Evolutionary conservation across 2,797 vertebrate genomes (phyloP).

Genomic region (Neosalanx taihuensis): DNA sequence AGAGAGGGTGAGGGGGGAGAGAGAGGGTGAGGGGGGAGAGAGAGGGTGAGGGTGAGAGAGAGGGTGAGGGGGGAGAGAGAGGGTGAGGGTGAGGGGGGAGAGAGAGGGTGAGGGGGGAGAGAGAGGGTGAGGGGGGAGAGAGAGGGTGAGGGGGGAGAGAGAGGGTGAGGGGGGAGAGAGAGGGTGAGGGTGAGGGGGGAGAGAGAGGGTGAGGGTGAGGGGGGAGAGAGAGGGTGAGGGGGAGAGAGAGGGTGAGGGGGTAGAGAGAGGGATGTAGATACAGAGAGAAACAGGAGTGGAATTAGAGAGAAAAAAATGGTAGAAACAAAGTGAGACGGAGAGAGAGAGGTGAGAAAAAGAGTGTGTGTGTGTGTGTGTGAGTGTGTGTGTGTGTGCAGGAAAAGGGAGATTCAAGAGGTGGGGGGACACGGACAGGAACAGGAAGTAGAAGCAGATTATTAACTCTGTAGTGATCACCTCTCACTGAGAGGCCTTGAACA

Average conservation of each 20-base stretch:
- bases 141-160: constrained; percentile 52
- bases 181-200: constrained; percentile 27
- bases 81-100: constrained; percentile 67
- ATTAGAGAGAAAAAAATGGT: no score
- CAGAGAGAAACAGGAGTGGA: no score
- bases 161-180: constrained; percentile 36
- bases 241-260: neutral
- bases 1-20: constrained; percentile 68
- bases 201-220: neutral
- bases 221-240: no score
- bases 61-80: constrained; percentile 54
- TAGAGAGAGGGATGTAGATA: constrained; percentile 3
- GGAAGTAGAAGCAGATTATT: constrained; percentile 30
- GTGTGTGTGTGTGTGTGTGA: neutral
- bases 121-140: constrained; percentile 68
- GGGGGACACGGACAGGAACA: constrained; percentile 3
- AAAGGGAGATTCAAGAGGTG: neutral
- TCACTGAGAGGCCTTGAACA: constrained; percentile 32
- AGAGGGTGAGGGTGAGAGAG: constrained; percentile 67
- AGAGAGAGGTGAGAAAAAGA: neutral
- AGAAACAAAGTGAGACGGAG: no score
- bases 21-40: constrained; percentile 48
- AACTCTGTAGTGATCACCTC: constrained; percentile 19
- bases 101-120: constrained; percentile 44
- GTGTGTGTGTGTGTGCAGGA: neutral